Base-by-base conservation (phyloP, 2,113 vertebrate species). In the Galemys pyrenaicus region DNA sequence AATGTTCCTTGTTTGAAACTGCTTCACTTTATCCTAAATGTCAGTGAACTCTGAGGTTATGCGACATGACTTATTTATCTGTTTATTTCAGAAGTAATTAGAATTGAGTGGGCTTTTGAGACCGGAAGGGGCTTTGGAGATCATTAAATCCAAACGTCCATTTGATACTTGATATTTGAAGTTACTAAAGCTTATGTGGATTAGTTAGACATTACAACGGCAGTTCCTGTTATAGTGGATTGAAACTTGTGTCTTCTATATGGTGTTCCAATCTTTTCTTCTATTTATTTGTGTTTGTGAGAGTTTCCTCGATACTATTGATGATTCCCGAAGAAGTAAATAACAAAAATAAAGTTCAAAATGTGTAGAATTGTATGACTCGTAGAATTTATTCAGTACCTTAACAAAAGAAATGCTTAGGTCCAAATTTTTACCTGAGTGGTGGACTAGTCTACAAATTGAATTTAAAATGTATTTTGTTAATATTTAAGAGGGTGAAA, bases 401-500 rank as follows among this genome's bases (percentile, higher is more conserved):
- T 26, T 70, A 46, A 28, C 2, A 44, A 30, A 68, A 79, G 37
- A 90, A 87, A 28, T 56, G 28, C 19, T 54, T 84, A 56, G 80
- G 85, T 64, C 35, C 82, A 51, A 89, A 86, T 32, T 89, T 83
- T 75, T 5, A 32, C 58, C 58, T 71, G 12, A 1, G 6, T 64
- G 28, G 22, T 56, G 17, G 46, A 32, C 8, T 86, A 58, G 74
- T 56, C 16, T 17, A 79, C 13, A 65, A 58, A 68, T 12, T 74
- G 46, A 67, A 82, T 86, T 84, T 64, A 39, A 89, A 64, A 32
- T 87, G 9, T n/a, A 58, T 58, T 91, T 89, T 89, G 37, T 73
- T 92, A 84, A 37, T 35, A 10, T 71, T 56, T 83, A 74, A 49
- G 3, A 62, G 28, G 9, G 32, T 54, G 64, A 62, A 78, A 67